These are phyloP conservation scores for Malurus elegans DNA, from an alignment of 2,113 vertebrate species.

Conservation along the genomic window DNA sequence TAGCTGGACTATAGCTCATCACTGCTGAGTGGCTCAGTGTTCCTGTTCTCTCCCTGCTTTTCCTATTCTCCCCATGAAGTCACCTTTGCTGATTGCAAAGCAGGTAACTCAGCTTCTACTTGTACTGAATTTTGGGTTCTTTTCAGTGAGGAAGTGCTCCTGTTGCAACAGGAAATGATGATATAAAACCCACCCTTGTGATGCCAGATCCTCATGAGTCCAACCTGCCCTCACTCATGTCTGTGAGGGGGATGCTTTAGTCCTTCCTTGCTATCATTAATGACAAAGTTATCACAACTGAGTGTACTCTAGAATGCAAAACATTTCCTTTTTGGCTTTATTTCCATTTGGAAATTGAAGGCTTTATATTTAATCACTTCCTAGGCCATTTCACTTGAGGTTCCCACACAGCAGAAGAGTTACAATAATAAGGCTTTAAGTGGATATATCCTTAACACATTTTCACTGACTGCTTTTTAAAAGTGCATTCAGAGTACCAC, in stretches of 20 bases:
- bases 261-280: not conserved
- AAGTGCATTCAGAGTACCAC: not conserved
- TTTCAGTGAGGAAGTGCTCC: not conserved
- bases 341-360: not conserved
- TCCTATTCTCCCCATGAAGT: not conserved
- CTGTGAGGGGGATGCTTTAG: not conserved
- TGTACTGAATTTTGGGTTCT: not conserved
- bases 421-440: not conserved
- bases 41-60: not conserved
- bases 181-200: not conserved
- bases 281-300: not conserved
- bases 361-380: not conserved
- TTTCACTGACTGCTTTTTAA: not conserved
- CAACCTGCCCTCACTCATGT: not conserved
- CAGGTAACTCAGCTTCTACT: not conserved
- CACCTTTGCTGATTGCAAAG: not conserved
- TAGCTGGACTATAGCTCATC: not conserved
- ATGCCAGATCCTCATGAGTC: not conserved
- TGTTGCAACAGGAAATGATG: not conserved
- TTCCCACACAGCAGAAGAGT: not conserved
- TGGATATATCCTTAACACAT: rapidly evolving
- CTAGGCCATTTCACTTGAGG: not conserved
- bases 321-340: not conserved
- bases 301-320: not conserved
- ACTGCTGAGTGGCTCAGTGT: not conserved